Base-by-base conservation (phyloP, 2,888 invertebrate genomes). In the Bursaphelenchus okinawaensis region DNA sequence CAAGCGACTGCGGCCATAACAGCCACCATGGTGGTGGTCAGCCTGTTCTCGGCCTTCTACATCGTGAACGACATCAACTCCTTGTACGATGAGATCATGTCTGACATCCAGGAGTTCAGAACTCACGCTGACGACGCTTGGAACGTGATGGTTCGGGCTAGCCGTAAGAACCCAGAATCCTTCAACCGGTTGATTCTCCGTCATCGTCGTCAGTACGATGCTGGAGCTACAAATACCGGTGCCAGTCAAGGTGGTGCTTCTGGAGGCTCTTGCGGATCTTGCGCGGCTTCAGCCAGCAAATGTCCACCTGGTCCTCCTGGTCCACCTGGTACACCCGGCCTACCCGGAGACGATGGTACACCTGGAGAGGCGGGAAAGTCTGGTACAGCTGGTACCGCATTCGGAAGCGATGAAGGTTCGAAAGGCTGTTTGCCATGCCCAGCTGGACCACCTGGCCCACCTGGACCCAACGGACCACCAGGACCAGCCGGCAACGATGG, bases 11-110 rank as follows among this genome's bases (percentile, higher is more conserved):
- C 40, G 3, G 40, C 16, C 12, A 40, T 40, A 3, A 16, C 40
- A n/a, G 40, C 40, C 40, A 40, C 40, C 12, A 40, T 26, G 23
- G 26, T 56, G 23, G 9, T 56, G 24, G 23, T 28, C 19, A 27
- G 56, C 56, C 20, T 56, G 12, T 8, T 56, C 12, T 20, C 56
- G 23, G 56, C 26, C 1, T 19, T 28, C 26, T 19, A 24, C 56
- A 19, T 56, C 26, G 20, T 23, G 23, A 26, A 56, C 27, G 56
- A 56, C 56, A 56, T 56, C 4, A 56, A 56, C 56, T 56, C 56
- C 4, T 26, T 56, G n/a, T 56, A 56, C 56, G 56, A 56, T 28
- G 56, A 56, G 56, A 28, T 56, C 4, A 56, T 56, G 56, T 12
- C 28, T 28, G 56, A 56, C 26, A 56, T 24, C 16, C 12, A 12